Evolutionary conservation across 2,113 vertebrate genomes (phyloP).

Genomic region (Odobenus rosmarus): DNA sequence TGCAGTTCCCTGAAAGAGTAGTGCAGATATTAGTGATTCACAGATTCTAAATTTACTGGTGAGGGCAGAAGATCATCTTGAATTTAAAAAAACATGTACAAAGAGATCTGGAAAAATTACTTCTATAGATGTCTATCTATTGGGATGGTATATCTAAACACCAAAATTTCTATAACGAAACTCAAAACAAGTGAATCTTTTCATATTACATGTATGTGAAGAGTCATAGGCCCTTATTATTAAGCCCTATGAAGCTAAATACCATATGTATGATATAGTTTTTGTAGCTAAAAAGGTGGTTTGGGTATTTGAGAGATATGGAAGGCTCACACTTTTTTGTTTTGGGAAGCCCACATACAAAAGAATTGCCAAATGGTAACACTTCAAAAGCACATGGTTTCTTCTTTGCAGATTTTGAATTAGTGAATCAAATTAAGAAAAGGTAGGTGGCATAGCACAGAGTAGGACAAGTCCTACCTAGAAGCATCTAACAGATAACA

Average conservation of each 20-base stretch:
- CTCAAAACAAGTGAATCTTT: background rate
- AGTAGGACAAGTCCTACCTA: background rate
- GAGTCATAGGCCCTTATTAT: background rate
- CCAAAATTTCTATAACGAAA: background rate
- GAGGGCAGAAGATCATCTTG: background rate
- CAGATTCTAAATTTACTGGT: background rate
- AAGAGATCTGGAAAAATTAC: background rate
- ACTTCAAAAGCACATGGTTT: background rate
- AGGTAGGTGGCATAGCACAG: background rate
- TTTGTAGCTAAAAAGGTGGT: background rate
- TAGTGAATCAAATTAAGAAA: background rate
- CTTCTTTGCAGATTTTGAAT: background rate
- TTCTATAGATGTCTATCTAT: background rate
- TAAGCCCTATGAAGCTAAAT: background rate
- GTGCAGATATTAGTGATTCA: background rate
- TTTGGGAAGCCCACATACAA: background rate
- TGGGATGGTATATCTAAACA: background rate
- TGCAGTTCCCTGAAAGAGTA: conserved; percentile 62
- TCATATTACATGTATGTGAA: background rate
- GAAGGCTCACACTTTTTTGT: background rate
- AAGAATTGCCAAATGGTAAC: background rate
- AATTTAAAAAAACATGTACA: background rate
- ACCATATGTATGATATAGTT: background rate
- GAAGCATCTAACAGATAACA: background rate
- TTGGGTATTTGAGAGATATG: background rate